Evolutionary conservation across 2,888 invertebrate species (phyloP), one percentile per base, ranked within the genome.

Genomic region (Drosophila conformis): DNA sequence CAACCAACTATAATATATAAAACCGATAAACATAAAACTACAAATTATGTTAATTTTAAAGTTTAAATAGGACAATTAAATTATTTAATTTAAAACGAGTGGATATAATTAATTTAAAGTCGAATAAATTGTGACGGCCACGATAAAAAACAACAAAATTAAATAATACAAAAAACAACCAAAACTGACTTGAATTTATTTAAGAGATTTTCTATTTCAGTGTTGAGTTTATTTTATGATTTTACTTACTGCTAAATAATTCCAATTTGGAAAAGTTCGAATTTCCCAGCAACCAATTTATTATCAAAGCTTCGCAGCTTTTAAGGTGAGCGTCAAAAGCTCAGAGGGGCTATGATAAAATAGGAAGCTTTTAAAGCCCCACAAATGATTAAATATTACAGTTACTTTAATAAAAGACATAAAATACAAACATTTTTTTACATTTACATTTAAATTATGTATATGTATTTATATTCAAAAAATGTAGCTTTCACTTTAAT

Each of bases 21-120:
- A 70, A 58, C 46, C 65, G 69, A 61, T 63, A 76, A 89, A 82
- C 79, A 78, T 81, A 80, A 89, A 85, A 78, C 82, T 87, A 89
- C 83, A 89, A 82, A 82, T 83, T 91, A 91, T 84, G 78, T 90
- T 89, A 87, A 89, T 82, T 86, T 73, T 87, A 90, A 89, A 80
- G 70, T 84, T 83, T 86, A 87, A 78, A 87, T 91, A 91, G 92
- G 86, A 87, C 79, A 92, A 91, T 91, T 92, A 83, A 84, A 90
- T 89, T 86, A 90, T 90, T 84, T 91, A 87, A 91, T 89, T 90
- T 87, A 89, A 87, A 87, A 85, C 2, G 46, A 76, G 81, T 77
- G 82, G 83, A 73, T 75, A 71, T 82, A 77, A 87, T 61, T 89
- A 77, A 90, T 89, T 79, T 83, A 80, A 84, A 78, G 57, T 73